phyloP scores from a whole-genome alignment of 2,113 vertebrate genomes.

The Ornithorhynchus anatinus region DNA sequence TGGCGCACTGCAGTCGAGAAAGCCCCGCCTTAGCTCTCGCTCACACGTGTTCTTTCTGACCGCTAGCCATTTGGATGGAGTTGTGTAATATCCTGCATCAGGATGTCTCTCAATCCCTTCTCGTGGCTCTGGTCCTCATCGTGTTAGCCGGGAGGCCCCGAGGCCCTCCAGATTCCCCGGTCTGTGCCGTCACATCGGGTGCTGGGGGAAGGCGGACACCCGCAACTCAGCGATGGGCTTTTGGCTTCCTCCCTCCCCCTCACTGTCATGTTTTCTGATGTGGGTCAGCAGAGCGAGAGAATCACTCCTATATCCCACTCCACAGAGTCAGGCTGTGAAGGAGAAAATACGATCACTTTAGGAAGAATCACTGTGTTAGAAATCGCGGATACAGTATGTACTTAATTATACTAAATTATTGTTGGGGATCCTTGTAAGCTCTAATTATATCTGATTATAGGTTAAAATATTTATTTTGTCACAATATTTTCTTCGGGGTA shows the following conservation, averaged over 20 bases:
- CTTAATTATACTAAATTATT: constrained; percentile 69
- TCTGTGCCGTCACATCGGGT: neutral
- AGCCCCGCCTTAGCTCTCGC: neutral
- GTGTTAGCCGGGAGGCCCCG: neutral
- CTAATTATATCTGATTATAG: constrained; percentile 56
- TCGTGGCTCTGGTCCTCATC: neutral
- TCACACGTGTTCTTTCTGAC: neutral
- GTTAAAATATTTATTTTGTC: constrained; percentile 77
- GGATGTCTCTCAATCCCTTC: constrained; percentile 32
- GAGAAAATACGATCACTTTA: neutral
- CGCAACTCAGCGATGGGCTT: neutral
- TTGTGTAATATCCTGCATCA: constrained; percentile 57
- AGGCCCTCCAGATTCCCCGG: neutral
- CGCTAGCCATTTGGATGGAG: neutral
- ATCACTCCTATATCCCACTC: neutral
- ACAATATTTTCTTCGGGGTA: constrained; percentile 45
- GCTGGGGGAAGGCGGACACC: neutral
- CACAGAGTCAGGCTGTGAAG: neutral
- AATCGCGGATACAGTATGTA: constrained; percentile 50
- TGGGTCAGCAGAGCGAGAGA: neutral
- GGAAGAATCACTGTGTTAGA: constrained; percentile 32
- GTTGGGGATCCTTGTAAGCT: constrained; percentile 46
- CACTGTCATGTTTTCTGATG: neutral
- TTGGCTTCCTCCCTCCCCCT: neutral
- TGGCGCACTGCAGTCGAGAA: neutral